Conservation (phyloP, 35 echinoderm and acorn worm genomes). For the Ophioderma brevispina region DNA sequence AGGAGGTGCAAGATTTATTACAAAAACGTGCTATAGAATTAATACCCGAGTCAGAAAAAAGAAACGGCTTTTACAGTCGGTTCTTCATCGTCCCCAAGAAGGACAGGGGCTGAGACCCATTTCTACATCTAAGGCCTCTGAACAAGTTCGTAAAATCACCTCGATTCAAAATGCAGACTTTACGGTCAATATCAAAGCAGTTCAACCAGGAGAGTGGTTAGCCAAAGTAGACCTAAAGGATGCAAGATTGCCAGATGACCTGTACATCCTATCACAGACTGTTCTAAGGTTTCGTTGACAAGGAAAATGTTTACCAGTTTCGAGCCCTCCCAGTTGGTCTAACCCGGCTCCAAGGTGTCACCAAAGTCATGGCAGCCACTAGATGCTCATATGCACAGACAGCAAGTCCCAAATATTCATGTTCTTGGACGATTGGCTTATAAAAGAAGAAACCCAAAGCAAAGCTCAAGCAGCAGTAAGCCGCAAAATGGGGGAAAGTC, state of each 20-base stretch:
- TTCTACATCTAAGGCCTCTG: neutral
- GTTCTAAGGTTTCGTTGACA: neutral
- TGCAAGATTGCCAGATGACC: neutral
- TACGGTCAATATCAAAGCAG: neutral
- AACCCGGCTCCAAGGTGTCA: neutral
- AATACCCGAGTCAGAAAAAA: neutral
- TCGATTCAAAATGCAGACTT: neutral
- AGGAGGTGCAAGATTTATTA: neutral
- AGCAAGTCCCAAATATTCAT: neutral
- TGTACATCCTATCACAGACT: neutral
- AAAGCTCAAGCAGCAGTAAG: neutral
- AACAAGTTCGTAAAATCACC: neutral
- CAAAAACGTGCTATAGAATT: neutral
- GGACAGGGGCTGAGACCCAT: neutral
- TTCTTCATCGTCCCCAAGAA: neutral
- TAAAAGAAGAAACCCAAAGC: neutral
- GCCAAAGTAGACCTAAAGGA: neutral
- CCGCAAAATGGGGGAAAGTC: no score
- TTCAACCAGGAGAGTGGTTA: conserved; percentile 1
- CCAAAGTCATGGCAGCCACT: neutral
- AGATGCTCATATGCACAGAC: neutral
- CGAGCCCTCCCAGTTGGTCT: neutral
- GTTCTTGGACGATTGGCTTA: neutral
- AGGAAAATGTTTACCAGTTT: neutral
- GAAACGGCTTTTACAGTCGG: neutral